phyloP scores from a whole-genome alignment of 2,113 vertebrate genomes.

The Sapajus apella region DNA sequence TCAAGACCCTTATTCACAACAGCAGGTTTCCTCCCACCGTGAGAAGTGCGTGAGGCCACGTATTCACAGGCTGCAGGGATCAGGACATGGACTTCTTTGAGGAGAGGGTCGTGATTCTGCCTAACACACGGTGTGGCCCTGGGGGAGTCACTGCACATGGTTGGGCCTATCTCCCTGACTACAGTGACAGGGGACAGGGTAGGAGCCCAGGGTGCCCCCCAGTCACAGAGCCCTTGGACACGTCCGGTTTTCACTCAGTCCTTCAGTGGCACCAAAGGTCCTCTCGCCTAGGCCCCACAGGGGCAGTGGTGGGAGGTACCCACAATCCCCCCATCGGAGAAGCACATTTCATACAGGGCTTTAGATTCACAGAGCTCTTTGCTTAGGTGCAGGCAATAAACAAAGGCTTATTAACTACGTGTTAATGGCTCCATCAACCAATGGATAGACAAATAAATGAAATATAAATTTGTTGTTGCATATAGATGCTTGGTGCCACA shows the following conservation, averaged over 20 bases:
- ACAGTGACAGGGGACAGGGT: not conserved
- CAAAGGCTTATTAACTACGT: not conserved
- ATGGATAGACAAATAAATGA: no score
- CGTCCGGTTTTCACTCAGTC: rapidly evolving
- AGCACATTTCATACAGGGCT: not conserved
- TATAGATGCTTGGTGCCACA: no score
- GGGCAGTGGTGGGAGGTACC: not conserved
- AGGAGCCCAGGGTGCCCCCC: not conserved
- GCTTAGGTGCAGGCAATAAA: not conserved
- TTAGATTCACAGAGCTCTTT: not conserved
- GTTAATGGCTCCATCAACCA: not conserved
- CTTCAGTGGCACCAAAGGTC: not conserved
- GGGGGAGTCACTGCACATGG: rapidly evolving
- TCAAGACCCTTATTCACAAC: not conserved
- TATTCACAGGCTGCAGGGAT: not conserved
- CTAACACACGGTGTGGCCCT: rapidly evolving
- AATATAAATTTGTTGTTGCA: no score
- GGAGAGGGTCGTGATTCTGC: not conserved
- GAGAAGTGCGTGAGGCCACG: not conserved
- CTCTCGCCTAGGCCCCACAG: not conserved
- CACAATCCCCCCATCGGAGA: not conserved
- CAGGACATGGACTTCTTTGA: not conserved
- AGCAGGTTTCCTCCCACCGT: not conserved
- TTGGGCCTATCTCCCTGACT: not conserved
- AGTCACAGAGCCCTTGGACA: rapidly evolving